Evolutionary conservation across 2,113 vertebrate genomes (phyloP).

Genomic region (Corythaeola cristata): DNA sequence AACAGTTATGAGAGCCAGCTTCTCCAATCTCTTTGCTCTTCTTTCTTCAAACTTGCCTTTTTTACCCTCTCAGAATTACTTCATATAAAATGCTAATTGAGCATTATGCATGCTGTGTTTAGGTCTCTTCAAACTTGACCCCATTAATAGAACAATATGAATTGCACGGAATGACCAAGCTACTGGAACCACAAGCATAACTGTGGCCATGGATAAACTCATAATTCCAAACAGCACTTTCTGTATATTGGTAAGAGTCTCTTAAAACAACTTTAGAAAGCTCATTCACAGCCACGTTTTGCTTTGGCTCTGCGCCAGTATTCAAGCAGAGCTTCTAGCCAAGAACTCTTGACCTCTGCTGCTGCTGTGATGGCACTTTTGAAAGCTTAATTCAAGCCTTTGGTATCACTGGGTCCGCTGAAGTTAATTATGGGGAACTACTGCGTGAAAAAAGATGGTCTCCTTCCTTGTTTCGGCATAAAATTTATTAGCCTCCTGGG

Average conservation of each 20-base stretch:
- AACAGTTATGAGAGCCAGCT: not conserved
- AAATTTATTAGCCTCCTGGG: slow-evolving; percentile 4
- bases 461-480: not conserved
- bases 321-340: not conserved
- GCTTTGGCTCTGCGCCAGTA: not conserved
- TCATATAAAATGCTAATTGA: not conserved
- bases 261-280: not conserved
- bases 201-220: not conserved
- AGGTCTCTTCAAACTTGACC: not conserved
- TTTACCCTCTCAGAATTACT: not conserved
- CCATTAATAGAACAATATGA: not conserved
- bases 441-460: not conserved
- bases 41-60: not conserved
- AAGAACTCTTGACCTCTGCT: not conserved
- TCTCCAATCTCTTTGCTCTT: not conserved
- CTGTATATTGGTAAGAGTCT: not conserved
- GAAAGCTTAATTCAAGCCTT: slow-evolving; percentile 29
- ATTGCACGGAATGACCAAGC: not conserved
- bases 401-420: not conserved
- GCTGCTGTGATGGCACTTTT: not conserved
- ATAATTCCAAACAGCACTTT: not conserved
- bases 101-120: fast-evolving
- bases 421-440: slow-evolving; percentile 43
- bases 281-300: not conserved
- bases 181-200: not conserved